Evolutionary conservation across 2,113 vertebrate genomes (phyloP).

Genomic region (Hyperopisus bebe): DNA sequence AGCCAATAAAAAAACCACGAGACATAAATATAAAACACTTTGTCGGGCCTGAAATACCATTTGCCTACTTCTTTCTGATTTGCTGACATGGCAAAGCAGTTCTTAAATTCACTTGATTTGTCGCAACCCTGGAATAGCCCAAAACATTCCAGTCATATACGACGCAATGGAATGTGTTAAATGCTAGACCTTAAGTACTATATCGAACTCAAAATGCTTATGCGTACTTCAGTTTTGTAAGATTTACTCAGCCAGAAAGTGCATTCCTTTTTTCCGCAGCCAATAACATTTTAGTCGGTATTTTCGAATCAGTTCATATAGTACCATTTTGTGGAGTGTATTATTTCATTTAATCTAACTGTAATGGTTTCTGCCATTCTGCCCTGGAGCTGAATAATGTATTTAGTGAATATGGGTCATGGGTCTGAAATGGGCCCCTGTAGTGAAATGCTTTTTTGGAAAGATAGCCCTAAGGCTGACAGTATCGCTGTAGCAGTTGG

Average conservation of each 20-base stretch:
- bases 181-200: not conserved
- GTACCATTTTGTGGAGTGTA: not conserved
- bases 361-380: constrained; percentile 5
- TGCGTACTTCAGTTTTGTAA: not conserved
- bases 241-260: not conserved
- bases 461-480: not conserved
- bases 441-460: not conserved
- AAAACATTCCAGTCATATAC: not conserved
- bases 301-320: not conserved
- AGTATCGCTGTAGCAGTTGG: not conserved
- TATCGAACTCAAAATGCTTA: not conserved
- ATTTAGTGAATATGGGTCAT: constrained; percentile 10
- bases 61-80: not conserved
- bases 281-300: not conserved
- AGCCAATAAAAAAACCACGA: not conserved
- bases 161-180: not conserved
- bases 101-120: not conserved
- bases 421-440: not conserved
- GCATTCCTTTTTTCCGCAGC: not conserved
- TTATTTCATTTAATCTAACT: not conserved
- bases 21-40: not conserved
- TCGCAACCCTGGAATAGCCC: not conserved
- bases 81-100: not conserved
- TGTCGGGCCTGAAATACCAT: too few relatives aligned
- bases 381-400: constrained; percentile 11